Conservation (phyloP, 2,797 vertebrate genomes). For the Danio jaintianensis region DNA sequence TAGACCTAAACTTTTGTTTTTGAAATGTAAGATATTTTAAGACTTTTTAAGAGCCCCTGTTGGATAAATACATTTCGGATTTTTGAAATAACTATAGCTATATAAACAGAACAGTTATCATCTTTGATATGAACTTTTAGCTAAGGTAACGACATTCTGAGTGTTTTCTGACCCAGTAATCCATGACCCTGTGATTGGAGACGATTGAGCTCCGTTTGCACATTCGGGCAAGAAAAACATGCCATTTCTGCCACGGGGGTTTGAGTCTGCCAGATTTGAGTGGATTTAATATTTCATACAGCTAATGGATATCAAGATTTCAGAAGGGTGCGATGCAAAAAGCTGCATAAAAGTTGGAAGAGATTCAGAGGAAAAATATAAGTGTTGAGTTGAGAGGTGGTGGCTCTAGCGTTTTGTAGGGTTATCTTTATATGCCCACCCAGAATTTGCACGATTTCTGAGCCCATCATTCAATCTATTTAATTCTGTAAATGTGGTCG, state of each 20-base stretch:
- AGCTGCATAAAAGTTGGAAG: slow-evolving; percentile 27
- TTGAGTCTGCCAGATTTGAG: slow-evolving; percentile 34
- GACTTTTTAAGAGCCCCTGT: too few species aligned
- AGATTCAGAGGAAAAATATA: neutral
- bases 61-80: too few species aligned
- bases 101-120: neutral
- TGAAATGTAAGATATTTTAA: too few species aligned
- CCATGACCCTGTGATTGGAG: neutral
- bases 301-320: slow-evolving; percentile 62
- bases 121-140: neutral
- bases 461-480: too few species aligned
- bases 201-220: neutral
- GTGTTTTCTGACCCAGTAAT: neutral
- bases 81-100: too few species aligned
- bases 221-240: neutral
- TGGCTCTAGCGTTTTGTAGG: neutral
- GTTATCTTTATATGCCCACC: too few species aligned
- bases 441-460: too few species aligned
- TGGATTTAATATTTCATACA: slow-evolving; percentile 74
- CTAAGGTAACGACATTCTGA: neutral
- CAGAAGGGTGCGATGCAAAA: slow-evolving; percentile 19
- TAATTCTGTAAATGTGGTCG: too few species aligned
- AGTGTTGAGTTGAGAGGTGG: neutral
- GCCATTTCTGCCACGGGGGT: neutral
- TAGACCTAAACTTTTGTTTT: too few species aligned